These are phyloP conservation scores for Coelopa frigida DNA, from an alignment of 1,140 invertebrate genomes.

Conservation along the genomic window DNA sequence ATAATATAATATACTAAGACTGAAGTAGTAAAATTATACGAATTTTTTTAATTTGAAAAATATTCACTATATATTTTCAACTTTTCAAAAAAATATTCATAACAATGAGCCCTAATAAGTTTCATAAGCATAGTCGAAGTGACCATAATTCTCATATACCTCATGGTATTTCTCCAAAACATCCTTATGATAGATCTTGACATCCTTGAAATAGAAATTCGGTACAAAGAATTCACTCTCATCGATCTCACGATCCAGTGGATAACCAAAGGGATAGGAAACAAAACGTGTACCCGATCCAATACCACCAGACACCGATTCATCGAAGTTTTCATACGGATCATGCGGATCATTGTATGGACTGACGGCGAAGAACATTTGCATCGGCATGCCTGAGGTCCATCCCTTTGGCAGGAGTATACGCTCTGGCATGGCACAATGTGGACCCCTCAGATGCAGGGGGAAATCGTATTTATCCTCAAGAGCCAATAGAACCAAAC, in stretches of 20 bases:
- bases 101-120: no score
- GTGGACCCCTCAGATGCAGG: no score
- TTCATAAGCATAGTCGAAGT: no score
- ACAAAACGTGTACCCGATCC: conserved; percentile 30
- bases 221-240: conserved; percentile 40
- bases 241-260: conserved; percentile 45
- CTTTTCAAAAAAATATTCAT: no score
- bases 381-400: not conserved
- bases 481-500: not conserved
- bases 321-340: conserved; percentile 30
- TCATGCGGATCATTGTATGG: conserved; percentile 32
- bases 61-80: no score
- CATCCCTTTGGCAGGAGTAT: not conserved
- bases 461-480: not conserved
- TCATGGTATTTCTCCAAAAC: conserved; percentile 1
- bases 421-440: not conserved
- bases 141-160: no score
- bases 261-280: conserved; percentile 38
- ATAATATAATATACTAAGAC: no score
- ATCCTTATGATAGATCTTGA: conserved; percentile 52
- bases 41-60: no score
- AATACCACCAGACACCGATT: conserved; percentile 29
- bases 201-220: conserved; percentile 47
- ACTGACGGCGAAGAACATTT: conserved; percentile 32
- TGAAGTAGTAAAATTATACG: no score